Percentiles rank a stretch among this genome's conserved stretches.
Conservation (phyloP, 2,888 invertebrate species). For the Papilio gigon region DNA sequence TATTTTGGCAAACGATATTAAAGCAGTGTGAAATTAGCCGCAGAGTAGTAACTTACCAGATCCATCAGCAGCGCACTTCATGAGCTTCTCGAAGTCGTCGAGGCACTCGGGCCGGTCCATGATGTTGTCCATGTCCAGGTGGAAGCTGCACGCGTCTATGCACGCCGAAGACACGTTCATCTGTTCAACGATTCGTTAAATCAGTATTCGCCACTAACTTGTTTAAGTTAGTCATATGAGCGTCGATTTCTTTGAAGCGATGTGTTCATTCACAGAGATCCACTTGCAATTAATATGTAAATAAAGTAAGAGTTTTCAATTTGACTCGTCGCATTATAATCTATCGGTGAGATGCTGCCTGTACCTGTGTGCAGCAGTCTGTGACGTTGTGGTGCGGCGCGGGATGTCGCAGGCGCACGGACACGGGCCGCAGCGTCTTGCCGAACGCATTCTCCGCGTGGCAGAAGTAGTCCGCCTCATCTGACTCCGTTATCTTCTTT, state of each 20-base stretch:
- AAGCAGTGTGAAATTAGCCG: not conserved
- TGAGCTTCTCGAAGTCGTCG: conserved; percentile 91
- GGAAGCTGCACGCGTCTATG: conserved; percentile 92
- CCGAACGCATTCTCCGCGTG: conserved; percentile 93
- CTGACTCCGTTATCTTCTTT: conserved; percentile 85
- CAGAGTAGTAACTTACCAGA: conserved; percentile 76
- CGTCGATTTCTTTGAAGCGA: too few species aligned
- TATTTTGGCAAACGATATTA: too few species aligned
- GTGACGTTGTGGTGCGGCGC: conserved; percentile 87
- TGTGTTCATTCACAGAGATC: too few species aligned
- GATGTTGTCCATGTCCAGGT: conserved; percentile 91
- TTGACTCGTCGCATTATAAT: too few species aligned
- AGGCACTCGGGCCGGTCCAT: conserved; percentile 91
- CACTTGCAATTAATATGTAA: too few species aligned
- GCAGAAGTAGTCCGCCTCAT: conserved; percentile 92
- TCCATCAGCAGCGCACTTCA: conserved; percentile 92
- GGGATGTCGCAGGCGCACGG: conserved; percentile 85
- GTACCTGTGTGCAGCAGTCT: conserved; percentile 86
- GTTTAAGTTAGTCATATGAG: too few species aligned
- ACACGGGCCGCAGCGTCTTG: conserved; percentile 86
- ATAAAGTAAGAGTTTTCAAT: too few species aligned
- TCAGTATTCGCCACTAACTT: not conserved
- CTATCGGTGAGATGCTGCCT: not conserved
- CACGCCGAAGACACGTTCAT: conserved; percentile 89
- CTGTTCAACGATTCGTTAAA: conserved; percentile 49